Evolutionary conservation across 2,888 invertebrate genomes (phyloP), one percentile per base, ranked within the genome.

Genomic region (Hofmannophila pseudospretella): DNA sequence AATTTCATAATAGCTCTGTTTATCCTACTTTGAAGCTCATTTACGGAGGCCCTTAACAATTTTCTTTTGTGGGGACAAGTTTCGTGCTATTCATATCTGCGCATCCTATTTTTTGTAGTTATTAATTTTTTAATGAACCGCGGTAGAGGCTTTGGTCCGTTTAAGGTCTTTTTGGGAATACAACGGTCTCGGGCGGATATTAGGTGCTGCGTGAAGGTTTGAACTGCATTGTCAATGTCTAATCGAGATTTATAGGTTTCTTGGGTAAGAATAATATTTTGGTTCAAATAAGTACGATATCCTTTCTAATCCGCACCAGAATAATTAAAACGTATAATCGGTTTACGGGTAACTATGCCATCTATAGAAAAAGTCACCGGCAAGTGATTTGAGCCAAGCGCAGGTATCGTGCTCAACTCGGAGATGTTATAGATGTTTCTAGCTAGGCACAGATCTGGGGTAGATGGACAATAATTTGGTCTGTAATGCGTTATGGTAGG

Each of bases 331-430:
- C 25, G n/a, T 25, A 2, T 25, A 8, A 9, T 5, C 4, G 4
- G 4, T 25, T 4, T 8, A 2, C 9, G 5, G 2, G 25, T 8
- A 2, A 25, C 4, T 2, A 4, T 4, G 9, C 9, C 25, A 25
- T n/a, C 9, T 8, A 25, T 8, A n/a, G 25, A 8, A 4, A 25
- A 25, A 9, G 9, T 9, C 4, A 25, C 4, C 1, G 42, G 42
- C 7, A 38, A 9, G 7, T 42, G 42, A 11, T 42, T 42, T n/a
- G 42, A 42, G 1, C 38, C 36, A 1, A 42, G 10, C 0, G 30
- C 34, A 1, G 34, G 11, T 1, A 41, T 16, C 1, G 41, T 34
- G 7, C 9, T 7, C 3, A 32, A 4, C 4, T 32, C 23, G n/a
- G 9, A 16, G 1, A 41, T 13, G 16, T 27, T 8, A 7, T n/a